Evolutionary conservation across 2,888 invertebrate species (phyloP), one percentile per base, ranked within the genome.

Genomic region (Tipula confusa): DNA sequence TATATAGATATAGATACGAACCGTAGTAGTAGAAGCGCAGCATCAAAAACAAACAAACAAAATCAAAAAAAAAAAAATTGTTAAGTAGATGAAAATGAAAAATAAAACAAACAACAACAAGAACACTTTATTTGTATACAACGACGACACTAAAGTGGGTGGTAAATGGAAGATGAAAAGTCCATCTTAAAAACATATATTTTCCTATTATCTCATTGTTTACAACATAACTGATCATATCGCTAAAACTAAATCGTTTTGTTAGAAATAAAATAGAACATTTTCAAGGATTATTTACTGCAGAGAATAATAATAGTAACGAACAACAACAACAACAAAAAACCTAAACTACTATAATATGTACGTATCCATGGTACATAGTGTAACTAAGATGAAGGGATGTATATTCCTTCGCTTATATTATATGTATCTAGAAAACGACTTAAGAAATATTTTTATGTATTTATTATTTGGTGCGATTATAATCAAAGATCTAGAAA

Each of bases 31-130:
- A 64, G 18, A 3, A 64, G 24, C 64, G 64, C 1, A 64, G 11
- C n/a, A 64, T 64, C 24, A 24, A 18, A 4, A 24, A 64, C 33
- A 33, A 33, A 33, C 33, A 15, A n/a, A n/a, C n/a, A n/a, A n/a
- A n/a, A n/a, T n/a, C n/a, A 79, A 24, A 2, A 79, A 79, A 64
- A 79, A 29, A 29, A 29, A 29, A 29, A 80, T 80, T 80, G 29
- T 80, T 80, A 80, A 80, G 80, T 80, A 80, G 80, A 80, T 80
- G 80, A 80, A 80, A 80, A 80, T 80, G 80, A 80, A 80, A 80
- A 80, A 80, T 31, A 29, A 80, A 80, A 80, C 24, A 80, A 80
- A 24, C 64, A 64, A 24, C 64, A 64, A 18, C 64, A 18, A 64
- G n/a, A 6, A 36, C 9, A n/a, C 6, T 38, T 11, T 38, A 38